Evolutionary conservation across 2,888 invertebrate species (phyloP).

Genomic region (Trachelus tabidus): DNA sequence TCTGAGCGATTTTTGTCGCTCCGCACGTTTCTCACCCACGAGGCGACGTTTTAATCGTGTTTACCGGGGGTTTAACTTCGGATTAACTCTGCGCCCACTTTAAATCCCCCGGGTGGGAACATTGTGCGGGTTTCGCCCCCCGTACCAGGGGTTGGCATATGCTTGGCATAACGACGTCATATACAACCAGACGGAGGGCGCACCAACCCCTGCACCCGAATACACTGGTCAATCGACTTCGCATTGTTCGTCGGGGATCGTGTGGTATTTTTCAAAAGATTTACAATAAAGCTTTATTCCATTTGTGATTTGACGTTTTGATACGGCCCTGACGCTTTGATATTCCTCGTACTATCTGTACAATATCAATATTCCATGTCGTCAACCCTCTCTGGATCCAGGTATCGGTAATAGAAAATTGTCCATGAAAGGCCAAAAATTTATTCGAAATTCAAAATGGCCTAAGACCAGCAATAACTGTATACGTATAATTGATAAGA

Average conservation of each 20-base stretch:
- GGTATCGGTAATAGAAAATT: too few species aligned
- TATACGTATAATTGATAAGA: too few species aligned
- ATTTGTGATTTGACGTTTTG: slow-evolving; percentile 31
- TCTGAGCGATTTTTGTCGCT: neutral
- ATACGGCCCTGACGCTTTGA: slow-evolving; percentile 20
- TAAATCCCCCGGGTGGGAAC: slow-evolving; percentile 45
- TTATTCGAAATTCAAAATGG: too few species aligned
- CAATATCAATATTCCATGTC: too few species aligned
- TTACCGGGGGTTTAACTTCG: slow-evolving; percentile 56
- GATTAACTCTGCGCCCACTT: slow-evolving; percentile 59
- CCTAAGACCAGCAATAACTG: too few species aligned
- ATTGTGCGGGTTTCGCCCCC: slow-evolving; percentile 14
- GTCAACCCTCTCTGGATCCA: too few species aligned
- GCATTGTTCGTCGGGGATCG: slow-evolving; percentile 16
- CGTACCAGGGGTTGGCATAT: slow-evolving; percentile 26
- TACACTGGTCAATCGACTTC: slow-evolving; percentile 18
- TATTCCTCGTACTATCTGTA: too few species aligned
- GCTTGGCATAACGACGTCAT: slow-evolving; percentile 26
- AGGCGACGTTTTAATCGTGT: slow-evolving; percentile 56
- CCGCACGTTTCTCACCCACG: neutral
- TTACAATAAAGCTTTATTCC: slow-evolving; percentile 18
- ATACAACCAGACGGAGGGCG: slow-evolving; percentile 12
- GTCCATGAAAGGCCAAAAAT: too few species aligned
- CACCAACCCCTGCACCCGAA: neutral
- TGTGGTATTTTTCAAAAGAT: slow-evolving; percentile 18